Conservation (phyloP, 1,140 invertebrate species). For the Latrodectus geometricus region DNA sequence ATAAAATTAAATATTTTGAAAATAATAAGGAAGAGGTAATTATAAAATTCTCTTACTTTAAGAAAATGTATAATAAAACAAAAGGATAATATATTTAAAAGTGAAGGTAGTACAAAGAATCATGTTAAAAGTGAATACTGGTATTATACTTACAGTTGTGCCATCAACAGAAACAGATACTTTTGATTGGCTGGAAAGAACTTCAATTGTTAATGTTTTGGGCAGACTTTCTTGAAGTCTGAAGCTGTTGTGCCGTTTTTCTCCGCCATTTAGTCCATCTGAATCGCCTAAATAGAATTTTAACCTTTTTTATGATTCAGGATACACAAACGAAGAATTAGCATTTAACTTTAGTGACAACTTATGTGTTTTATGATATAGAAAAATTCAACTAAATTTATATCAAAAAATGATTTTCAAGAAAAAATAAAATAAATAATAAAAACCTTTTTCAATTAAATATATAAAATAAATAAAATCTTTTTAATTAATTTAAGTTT, state of each 20-base stretch:
- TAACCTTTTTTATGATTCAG: too few relatives aligned
- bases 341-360: too few relatives aligned
- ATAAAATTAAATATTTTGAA: too few relatives aligned
- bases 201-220: conserved; percentile 72
- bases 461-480: too few relatives aligned
- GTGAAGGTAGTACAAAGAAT: too few relatives aligned
- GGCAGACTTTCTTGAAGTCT: conserved; percentile 67
- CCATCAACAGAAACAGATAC: conserved; percentile 75
- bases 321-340: too few relatives aligned
- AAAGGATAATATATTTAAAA: not conserved
- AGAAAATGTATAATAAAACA: too few relatives aligned
- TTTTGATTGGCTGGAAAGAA: conserved; percentile 73
- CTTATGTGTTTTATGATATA: not conserved
- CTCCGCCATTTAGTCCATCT: conserved; percentile 62
- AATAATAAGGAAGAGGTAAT: too few relatives aligned
- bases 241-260: conserved; percentile 62
- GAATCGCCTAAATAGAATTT: conserved; percentile 58
- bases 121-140: too few relatives aligned
- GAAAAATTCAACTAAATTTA: not conserved
- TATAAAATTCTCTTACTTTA: too few relatives aligned
- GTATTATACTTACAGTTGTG: conserved; percentile 73
- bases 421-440: not conserved
- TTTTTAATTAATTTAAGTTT: too few relatives aligned
- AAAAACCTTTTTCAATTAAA: too few relatives aligned
- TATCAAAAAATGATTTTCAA: not conserved